Evolutionary conservation across 2,888 invertebrate species (phyloP), one percentile per base, ranked within the genome.

Genomic region (Xylophagus ater): DNA sequence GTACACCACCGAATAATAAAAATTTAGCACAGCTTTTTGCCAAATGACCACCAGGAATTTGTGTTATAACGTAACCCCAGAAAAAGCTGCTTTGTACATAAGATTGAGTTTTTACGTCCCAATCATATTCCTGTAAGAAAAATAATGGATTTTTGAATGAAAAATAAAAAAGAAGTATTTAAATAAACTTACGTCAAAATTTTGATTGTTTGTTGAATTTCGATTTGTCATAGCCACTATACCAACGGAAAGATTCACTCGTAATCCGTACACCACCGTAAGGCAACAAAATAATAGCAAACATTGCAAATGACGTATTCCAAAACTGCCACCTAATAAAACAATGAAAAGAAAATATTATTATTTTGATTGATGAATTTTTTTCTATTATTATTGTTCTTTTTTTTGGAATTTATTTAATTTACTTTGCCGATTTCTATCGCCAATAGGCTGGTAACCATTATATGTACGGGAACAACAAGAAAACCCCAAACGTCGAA

Each of bases 1-100:
- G 15, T 1, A 81, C 60, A 0, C 79, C 73, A 0, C 63, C 55
- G 1, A 70, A 59, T 5, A 77, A 55, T 3, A 86, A 62, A 26
- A 70, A 66, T 44, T 78, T 76, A 2, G 81, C 85, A 54, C 78
- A 77, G 24, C 69, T 69, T 44, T 78, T 78, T 0, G 82, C 79
- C 37, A 87, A 54, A 44, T 77, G 72, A 1, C 83, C 83, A 0
- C 75, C 73, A 0, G 78, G 78, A n/a, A 80, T 60, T 48, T 73
- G 67, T 44, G 72, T 70, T 2, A 76, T 23, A 0, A 77, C 70
- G 51, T 81, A 80, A 2, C 81, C 81, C 62, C 78, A 74, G 51
- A 80, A 77, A 51, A 79, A 81, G 1, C 80, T 73, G 25, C 78
- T 76, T 9, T 78, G 54, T 2, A 79, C 60, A 5, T 69, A 53